These are phyloP conservation scores for Marmota monax DNA, from an alignment of 2,113 vertebrate species.

Conservation along the genomic window DNA sequence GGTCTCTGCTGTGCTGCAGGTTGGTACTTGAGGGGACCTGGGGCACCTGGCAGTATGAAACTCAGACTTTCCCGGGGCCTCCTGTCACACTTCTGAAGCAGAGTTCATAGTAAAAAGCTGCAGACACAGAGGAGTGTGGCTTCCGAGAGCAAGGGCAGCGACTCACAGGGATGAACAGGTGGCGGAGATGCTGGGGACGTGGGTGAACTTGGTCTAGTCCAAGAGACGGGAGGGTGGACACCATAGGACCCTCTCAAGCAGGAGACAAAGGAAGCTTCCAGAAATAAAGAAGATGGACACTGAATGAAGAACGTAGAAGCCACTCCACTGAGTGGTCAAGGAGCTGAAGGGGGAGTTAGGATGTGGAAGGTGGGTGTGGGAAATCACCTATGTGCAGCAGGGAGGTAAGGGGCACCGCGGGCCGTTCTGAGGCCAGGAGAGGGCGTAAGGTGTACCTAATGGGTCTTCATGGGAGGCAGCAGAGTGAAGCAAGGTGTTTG, in stretches of 20 bases:
- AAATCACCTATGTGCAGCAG: neutral
- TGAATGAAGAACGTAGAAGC: neutral
- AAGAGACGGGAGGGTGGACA: rapidly evolving
- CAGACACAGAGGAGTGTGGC: rapidly evolving
- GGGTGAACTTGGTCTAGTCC: neutral
- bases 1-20: rapidly evolving
- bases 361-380: neutral
- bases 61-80: neutral
- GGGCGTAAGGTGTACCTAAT: too few species aligned
- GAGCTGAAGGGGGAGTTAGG: neutral
- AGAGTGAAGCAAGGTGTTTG: neutral
- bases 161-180: neutral
- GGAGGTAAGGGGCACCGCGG: neutral
- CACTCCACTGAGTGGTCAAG: neutral
- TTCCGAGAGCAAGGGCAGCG: neutral
- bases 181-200: neutral
- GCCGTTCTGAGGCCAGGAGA: neutral
- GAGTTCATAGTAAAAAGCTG: neutral
- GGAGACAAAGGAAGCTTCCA: neutral
- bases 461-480: neutral
- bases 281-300: too few species aligned
- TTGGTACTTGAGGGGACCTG: neutral
- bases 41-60: rapidly evolving
- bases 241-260: rapidly evolving
- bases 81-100: neutral